A percentile compares a stretch with the other conserved stretches of the same genome.
Conservation (phyloP, 1,140 invertebrate species). For the Chelonus insularis region DNA sequence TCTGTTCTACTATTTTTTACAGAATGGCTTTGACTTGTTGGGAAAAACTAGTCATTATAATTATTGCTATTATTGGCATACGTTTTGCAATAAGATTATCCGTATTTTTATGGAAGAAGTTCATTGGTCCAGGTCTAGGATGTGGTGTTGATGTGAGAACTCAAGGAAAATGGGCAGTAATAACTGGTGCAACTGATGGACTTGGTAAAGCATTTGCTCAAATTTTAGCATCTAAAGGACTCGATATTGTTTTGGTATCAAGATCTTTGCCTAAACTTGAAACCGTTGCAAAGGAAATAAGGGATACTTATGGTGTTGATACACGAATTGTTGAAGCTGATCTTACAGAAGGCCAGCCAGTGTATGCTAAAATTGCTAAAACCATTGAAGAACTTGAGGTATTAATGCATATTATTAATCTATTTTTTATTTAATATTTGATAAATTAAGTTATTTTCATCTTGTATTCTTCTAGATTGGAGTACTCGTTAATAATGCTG, state of each 20-base stretch:
- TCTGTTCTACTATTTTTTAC: neutral
- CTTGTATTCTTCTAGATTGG: conserved; percentile 66
- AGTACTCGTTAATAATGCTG: conserved; percentile 94
- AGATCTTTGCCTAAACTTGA: conserved; percentile 81
- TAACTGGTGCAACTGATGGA: conserved; percentile 91
- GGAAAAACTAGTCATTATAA: conserved; percentile 51
- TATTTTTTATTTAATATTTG: neutral
- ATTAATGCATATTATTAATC: conserved; percentile 13
- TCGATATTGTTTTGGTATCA: conserved; percentile 88
- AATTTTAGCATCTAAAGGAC: conserved; percentile 76
- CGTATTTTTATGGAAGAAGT: conserved; percentile 49
- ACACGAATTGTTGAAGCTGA: conserved; percentile 84
- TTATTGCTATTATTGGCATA: conserved; percentile 45
- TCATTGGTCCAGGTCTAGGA: conserved; percentile 48
- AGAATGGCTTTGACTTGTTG: conserved; percentile 53
- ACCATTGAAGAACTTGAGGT: conserved; percentile 76
- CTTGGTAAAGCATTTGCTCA: conserved; percentile 89
- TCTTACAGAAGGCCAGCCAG: conserved; percentile 72
- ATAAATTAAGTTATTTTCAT: neutral
- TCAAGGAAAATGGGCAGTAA: conserved; percentile 65
- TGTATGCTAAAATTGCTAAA: conserved; percentile 78
- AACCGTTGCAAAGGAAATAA: conserved; percentile 80
- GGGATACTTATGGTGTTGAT: conserved; percentile 73
- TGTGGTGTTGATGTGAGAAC: conserved; percentile 45
- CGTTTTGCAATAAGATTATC: conserved; percentile 41